A percentile compares a stretch with the other conserved stretches of the same genome.
These are phyloP conservation scores for Mesochorus sp. DNA, from an alignment of 2,888 invertebrate species.

Conservation along the genomic window DNA sequence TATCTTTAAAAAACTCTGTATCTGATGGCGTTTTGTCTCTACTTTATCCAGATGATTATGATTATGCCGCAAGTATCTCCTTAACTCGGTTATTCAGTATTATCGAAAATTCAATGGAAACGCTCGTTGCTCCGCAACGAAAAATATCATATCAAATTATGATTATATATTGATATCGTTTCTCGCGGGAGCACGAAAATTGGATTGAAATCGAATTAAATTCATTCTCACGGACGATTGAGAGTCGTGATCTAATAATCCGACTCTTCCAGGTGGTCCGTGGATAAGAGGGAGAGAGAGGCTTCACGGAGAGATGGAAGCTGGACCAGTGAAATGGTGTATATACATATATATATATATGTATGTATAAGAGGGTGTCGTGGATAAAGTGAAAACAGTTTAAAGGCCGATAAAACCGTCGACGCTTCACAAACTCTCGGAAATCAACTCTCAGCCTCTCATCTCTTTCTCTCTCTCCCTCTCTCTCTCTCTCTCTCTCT, in stretches of 20 bases:
- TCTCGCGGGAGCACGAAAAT: not conserved
- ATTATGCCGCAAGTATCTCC: too few species aligned
- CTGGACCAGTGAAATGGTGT: slow-evolving; percentile 35
- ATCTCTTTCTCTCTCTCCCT: slow-evolving; percentile 36
- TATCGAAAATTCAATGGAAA: too few species aligned
- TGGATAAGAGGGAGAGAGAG: not conserved
- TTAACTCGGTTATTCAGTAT: too few species aligned
- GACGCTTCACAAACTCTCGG: slow-evolving; percentile 62
- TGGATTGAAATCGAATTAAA: slow-evolving; percentile 11
- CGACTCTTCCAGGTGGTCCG: slow-evolving; percentile 56
- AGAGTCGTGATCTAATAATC: slow-evolving; percentile 12
- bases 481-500: too few species aligned
- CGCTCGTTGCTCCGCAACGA: not conserved
- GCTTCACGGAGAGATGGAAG: not conserved
- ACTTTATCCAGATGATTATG: too few species aligned
- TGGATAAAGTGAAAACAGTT: slow-evolving; percentile 76
- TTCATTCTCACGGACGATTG: not conserved
- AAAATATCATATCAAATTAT: not conserved
- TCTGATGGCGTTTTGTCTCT: too few species aligned
- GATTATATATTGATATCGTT: too few species aligned
- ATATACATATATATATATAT: not conserved
- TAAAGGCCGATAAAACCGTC: slow-evolving; percentile 76
- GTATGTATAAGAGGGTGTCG: slow-evolving; percentile 49
- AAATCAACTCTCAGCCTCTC: slow-evolving; percentile 62
- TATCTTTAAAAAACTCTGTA: too few species aligned